These are phyloP conservation scores for Nymphalis polychloros DNA, from an alignment of 2,888 invertebrate species.

Conservation along the genomic window DNA sequence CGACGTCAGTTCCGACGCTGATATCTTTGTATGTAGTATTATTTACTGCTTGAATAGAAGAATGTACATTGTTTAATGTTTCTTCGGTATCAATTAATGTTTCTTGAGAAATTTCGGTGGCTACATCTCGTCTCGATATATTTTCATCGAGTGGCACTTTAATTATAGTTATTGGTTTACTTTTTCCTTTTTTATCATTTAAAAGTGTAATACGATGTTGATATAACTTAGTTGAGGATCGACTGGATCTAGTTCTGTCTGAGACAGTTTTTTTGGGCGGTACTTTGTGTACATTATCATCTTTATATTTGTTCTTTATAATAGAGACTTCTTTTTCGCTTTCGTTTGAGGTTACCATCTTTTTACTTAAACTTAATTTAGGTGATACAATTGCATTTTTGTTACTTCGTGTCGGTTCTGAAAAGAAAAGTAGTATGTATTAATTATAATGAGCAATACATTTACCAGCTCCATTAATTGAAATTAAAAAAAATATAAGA, in stretches of 20 bases:
- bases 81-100: slow-evolving; percentile 26
- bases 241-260: slow-evolving; percentile 43
- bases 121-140: slow-evolving; percentile 38
- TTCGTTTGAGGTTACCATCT: slow-evolving; percentile 48
- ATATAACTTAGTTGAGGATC: slow-evolving; percentile 38
- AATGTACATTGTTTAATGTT: slow-evolving; percentile 40
- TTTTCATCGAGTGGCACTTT: slow-evolving; percentile 60
- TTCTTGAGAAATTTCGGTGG: slow-evolving; percentile 29
- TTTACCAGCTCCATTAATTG: too few relatives aligned
- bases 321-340: slow-evolving; percentile 51
- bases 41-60: slow-evolving; percentile 46
- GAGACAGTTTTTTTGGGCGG: slow-evolving; percentile 41
- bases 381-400: slow-evolving; percentile 45
- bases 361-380: slow-evolving; percentile 58
- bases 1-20: slow-evolving; percentile 51
- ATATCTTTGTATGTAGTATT: slow-evolving; percentile 47
- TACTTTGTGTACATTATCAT: slow-evolving; percentile 42
- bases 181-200: slow-evolving; percentile 49
- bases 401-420: slow-evolving; percentile 48
- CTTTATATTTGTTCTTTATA: slow-evolving; percentile 49
- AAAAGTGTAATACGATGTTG: slow-evolving; percentile 43
- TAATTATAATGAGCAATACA: too few relatives aligned
- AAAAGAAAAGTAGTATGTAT: slow-evolving; percentile 37
- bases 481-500: too few relatives aligned
- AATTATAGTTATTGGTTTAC: slow-evolving; percentile 52